Base-by-base conservation (phyloP, 2,113 vertebrate species). In the Circaetus gallicus region DNA sequence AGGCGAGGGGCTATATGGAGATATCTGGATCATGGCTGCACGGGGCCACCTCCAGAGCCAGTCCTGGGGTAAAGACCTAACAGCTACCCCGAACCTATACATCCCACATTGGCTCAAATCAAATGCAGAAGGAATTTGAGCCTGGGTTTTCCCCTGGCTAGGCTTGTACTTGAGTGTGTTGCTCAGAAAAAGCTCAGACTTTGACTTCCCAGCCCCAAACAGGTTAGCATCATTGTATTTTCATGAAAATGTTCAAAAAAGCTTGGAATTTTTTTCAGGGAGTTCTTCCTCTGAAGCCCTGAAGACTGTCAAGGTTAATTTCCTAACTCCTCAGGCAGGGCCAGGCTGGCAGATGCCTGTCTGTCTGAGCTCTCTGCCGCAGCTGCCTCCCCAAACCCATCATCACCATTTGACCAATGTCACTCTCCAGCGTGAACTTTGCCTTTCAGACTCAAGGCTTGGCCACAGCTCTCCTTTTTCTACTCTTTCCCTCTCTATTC, bases 21-120 rank as follows among this genome's bases (percentile, higher is more conserved):
- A 13, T 20, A 14, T 2, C 24, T n/a, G 11, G 29, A 49, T 8
- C 2, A 0, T 5, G n/a, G 66, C 65, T 40, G 13, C n/a, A 24
- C 8, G 21, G 34, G 36, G 10, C 28, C 56, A 92, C 7, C 12
- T 62, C 20, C 53, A 69, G 58, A 43, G 36, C 36, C 42, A 47
- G 56, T 21, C 28, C n/a, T 76, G 63, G 36, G 16, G 11, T 31
- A 25, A 69, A 32, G 24, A 69, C 9, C 34, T 11, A 3, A 32
- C 0, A 7, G 43, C 32, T 18, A 2, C 49, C 38, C 43, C 12
- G 18, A 49, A 15, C 36, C 20, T 50, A 15, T 29, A 79, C 38
- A 43, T 36, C 53, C 21, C 78, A 53, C 47, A 8, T 1, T 9
- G n/a, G 21, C 58, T 87, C 28, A 26, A 40, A 19, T 25, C 18